These are phyloP conservation scores for Cossypha heuglini DNA, from an alignment of 2,797 vertebrate genomes.

Conservation along the genomic window DNA sequence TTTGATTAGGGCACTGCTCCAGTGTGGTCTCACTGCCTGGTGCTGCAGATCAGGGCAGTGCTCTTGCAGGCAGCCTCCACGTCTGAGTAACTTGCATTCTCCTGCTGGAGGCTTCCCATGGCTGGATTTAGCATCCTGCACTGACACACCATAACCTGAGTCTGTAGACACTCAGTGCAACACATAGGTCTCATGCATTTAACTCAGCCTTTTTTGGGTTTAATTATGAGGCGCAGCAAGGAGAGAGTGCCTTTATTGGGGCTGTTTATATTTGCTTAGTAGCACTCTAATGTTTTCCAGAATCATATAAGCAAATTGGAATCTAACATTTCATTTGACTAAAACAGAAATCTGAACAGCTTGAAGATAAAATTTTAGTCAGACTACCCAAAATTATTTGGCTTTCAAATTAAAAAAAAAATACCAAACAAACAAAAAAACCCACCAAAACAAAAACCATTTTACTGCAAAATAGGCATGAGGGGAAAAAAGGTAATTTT, in stretches of 20 bases:
- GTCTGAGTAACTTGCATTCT: not conserved
- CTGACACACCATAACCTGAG: not conserved
- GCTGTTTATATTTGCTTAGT: not conserved
- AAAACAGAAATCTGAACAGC: not conserved
- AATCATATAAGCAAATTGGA: not conserved
- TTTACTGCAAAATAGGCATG: not conserved
- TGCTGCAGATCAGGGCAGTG: not conserved
- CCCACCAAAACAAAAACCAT: not conserved
- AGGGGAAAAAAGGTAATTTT: not conserved
- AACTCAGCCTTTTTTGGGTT: not conserved
- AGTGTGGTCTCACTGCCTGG: not conserved
- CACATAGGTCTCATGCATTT: not conserved
- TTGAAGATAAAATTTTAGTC: not conserved
- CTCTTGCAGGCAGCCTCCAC: not conserved
- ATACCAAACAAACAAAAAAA: not conserved
- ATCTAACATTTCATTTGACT: not conserved
- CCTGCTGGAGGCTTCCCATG: not conserved
- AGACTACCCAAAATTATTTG: not conserved
- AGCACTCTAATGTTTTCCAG: not conserved
- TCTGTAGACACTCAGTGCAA: not conserved
- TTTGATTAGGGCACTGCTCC: not conserved
- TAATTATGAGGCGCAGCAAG: not conserved
- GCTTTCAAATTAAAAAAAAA: not conserved
- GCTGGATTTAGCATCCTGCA: not conserved
- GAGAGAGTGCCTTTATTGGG: not conserved